Base-by-base conservation (phyloP, 2,113 vertebrate species). In the Amblyornis subalaris region DNA sequence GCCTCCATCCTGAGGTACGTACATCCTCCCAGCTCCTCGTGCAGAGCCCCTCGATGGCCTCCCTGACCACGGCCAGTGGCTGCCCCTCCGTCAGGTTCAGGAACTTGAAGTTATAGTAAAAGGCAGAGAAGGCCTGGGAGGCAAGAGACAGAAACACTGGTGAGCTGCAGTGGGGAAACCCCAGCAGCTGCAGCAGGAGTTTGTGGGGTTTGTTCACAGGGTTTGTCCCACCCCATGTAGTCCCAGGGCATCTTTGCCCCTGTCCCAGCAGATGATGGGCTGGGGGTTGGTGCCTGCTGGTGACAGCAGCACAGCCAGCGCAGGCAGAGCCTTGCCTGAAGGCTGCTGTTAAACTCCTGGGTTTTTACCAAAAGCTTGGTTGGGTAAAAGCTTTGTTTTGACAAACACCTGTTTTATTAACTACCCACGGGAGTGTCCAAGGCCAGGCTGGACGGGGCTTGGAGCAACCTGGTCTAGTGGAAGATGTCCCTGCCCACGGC, bases 51-150 rank as follows among this genome's bases (percentile, higher is more conserved):
- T 98, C 80, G 6, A 98, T 50, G 6, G 97, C 97, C 35, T 77
- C 72, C 35, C 96, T 97, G 77, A 94, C 97, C 0, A 26, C 12
- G 38, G 65, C 51, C 94, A 99, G 94, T 0, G 98, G 26, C 74
- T 97, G 97, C 66, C 96, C 92, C 29, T 96, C 54, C 1, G 98
- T 98, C 96, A 99, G 97, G 76, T 98, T 98, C 90, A 99, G 97
- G 75, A 99, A 98, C 76, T 73, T 88, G 97, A 99, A 98, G 38
- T 98, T 98, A 51, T 98, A 97, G 81, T 98, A 98, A 72, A 98
- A 99, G 45, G 94, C 98, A 83, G 98, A 98, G 91, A 99, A 99
- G 23, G 98, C 98, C 98, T 99, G 95, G 9, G 61, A 75, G 55
- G 24, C 3, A 60, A 66, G 61, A 54, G 70, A 29, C 8, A 82